Evolutionary conservation across 2,113 vertebrate species (phyloP).

Genomic region (western clawed frog (Xenopus tropicalis)): DNA sequence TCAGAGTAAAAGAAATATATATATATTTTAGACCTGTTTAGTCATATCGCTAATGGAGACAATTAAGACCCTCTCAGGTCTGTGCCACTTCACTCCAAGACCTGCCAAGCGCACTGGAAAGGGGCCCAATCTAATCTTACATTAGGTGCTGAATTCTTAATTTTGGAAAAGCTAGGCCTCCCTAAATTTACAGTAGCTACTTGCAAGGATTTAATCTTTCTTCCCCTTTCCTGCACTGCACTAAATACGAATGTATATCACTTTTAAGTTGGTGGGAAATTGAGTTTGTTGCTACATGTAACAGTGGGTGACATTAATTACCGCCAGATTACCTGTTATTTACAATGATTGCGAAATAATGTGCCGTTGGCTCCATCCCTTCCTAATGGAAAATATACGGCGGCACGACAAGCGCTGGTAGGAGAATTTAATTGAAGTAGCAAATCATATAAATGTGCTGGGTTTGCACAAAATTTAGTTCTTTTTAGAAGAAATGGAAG

Average conservation of each 20-base stretch:
- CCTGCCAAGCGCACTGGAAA: background rate
- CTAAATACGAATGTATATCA: constrained; percentile 39
- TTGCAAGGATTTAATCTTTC: background rate
- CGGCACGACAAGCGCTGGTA: constrained; percentile 30
- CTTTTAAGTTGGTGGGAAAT: constrained; percentile 36
- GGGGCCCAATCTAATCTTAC: background rate
- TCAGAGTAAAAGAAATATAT: no score
- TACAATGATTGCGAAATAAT: constrained; percentile 44
- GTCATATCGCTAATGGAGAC: no score
- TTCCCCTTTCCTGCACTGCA: constrained; percentile 25
- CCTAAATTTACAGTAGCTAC: background rate
- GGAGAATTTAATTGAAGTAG: constrained; percentile 55
- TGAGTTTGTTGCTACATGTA: constrained; percentile 28
- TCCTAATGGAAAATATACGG: constrained; percentile 35
- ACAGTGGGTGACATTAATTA: constrained; percentile 39
- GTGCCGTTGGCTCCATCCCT: constrained; percentile 4
- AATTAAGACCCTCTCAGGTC: no score
- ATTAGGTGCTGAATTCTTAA: background rate
- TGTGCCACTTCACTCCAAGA: no score
- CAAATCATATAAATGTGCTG: constrained; percentile 55
- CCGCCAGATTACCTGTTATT: constrained; percentile 38
- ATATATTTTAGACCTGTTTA: no score
- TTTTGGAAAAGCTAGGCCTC: constrained; percentile 7
- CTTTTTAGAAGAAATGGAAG: constrained; percentile 4
- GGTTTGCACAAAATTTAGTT: constrained; percentile 45